Evolutionary conservation across 2,888 invertebrate species (phyloP), one percentile per base, ranked within the genome.

Genomic region (Philopedon plagiatum): DNA sequence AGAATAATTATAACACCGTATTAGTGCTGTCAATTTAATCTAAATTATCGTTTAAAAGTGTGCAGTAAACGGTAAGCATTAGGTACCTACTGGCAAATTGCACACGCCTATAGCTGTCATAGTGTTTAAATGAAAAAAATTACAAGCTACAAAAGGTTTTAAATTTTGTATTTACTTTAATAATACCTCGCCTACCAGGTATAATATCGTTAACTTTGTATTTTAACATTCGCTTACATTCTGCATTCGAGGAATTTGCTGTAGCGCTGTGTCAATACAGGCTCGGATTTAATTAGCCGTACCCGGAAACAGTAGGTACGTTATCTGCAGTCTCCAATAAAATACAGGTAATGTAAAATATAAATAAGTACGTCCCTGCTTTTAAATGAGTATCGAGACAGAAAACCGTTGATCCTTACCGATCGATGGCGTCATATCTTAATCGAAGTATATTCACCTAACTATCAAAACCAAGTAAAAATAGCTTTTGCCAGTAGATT

Each of bases 401-500:
- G 9, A 54, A 51, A 54, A 54, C 51, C 51, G 51, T 54, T 54
- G 51, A 54, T 54, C 51, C 9, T 18, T 54, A 15, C 15, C 29
- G 29, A 54, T 32, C 51, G 51, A 54, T 54, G 51, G 29, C 29
- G 29, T 54, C 51, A 54, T 29, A 23, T 26, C 5, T 49, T 44
- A 49, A 49, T 21, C 23, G 49, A 23, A 23, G 1, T 13, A 51
- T 51, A 8, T 26, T 26, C 5, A n/a, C n/a, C 13, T n/a, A 29
- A n/a, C 51, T 51, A 51, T 51, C 51, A 51, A 29, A 29, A 51
- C 5, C 15, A 29, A 8, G 51, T 51, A 29, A 26, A 26, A 51
- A 29, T 51, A 51, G 11, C 23, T 44, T 44, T 44, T 19, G 9
- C 44, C 11, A 44, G 18, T 44, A 11, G 34, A 34, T 34, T 34